Evolutionary conservation across 2,797 vertebrate genomes (phyloP), one percentile per base, ranked within the genome.

Genomic region (Podarcis lilfordi): DNA sequence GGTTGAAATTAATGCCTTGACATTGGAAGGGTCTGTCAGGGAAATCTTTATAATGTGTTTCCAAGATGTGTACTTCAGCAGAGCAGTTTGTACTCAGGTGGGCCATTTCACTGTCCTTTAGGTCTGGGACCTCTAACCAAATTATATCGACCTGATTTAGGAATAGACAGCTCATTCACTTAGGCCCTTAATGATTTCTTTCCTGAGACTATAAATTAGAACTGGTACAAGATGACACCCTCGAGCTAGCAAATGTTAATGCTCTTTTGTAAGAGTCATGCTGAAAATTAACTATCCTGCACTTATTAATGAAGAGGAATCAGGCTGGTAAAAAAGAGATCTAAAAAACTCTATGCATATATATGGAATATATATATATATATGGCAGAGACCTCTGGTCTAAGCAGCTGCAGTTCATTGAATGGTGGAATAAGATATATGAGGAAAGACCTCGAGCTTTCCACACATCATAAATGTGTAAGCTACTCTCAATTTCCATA

Each of bases 121-220:
- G 68, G 27, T 87, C 32, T 75, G 40, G 50, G 81, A 80, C 27
- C 32, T 90, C n/a, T 74, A 68, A 68, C 55, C 89, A 87, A 90
- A 87, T 84, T 90, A 59, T 77, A 76, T 76, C 87, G 25, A 80
- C 61, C 55, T 69, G 59, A 85, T 87, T 80, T 87, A 37, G 10
- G 32, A 74, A 59, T 4, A 69, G 76, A 37, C 55, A 64, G 32
- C 69, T 66, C 82, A 84, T 84, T 84, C 82, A 84, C 59, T 43
- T 80, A 75, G 71, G 27, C 23, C 32, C 15, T 75, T 87, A 76
- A 84, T 87, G 55, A 84, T 74, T 75, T 87, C 32, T 80, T 76
- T 80, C 81, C 64, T 37, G 69, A 75, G 55, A 87, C 75, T 74
- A 87, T 90, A 87, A 84, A 84, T 76, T 84, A 90, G 50, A 82